Conservation (phyloP, 2,113 vertebrate species). For the Nibea albiflora region DNA sequence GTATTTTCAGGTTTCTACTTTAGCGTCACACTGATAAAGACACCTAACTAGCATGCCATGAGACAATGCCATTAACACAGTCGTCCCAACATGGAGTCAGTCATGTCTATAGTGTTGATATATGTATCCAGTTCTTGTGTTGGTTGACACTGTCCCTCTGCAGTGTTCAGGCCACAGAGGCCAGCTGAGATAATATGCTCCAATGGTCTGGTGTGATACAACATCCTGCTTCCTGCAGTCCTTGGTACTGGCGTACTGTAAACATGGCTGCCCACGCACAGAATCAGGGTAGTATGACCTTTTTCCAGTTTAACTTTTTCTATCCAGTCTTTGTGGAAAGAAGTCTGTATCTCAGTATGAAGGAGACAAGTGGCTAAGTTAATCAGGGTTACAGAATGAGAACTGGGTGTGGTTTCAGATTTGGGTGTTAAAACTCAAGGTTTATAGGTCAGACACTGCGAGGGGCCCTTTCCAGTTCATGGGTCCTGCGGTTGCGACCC, state of each 20-base stretch:
- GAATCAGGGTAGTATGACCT: conserved; percentile 88
- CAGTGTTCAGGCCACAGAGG: conserved; percentile 56
- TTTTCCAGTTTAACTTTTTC: conserved; percentile 88
- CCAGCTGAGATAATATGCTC: conserved; percentile 73
- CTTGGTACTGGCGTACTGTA: conserved; percentile 80
- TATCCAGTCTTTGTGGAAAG: conserved; percentile 84
- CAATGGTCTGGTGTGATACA: conserved; percentile 40
- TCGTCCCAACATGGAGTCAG: conserved; percentile 38
- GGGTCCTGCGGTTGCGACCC: conserved; percentile 98
- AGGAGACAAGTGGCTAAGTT: conserved; percentile 43
- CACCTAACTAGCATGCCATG: conserved; percentile 59
- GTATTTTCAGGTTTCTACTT: conserved; percentile 36
- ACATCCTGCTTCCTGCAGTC: conserved; percentile 65
- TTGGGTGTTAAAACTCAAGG: conserved; percentile 61
- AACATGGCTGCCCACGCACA: conserved; percentile 91
- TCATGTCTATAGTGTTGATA: conserved; percentile 35
- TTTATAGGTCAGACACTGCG: conserved; percentile 92
- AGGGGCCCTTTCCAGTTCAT: conserved; percentile 96
- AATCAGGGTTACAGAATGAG: conserved; percentile 53
- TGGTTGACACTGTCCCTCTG: conserved; percentile 52
- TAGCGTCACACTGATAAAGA: conserved; percentile 56
- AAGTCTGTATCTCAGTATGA: conserved; percentile 79
- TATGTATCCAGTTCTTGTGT: conserved; percentile 48
- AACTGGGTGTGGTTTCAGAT: conserved; percentile 50
- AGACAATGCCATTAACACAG: conserved; percentile 41